A percentile compares a stretch with the other conserved stretches of the same genome.
These are phyloP conservation scores for Ailuropoda melanoleuca DNA, from an alignment of 2,113 vertebrate species.

Conservation along the genomic window DNA sequence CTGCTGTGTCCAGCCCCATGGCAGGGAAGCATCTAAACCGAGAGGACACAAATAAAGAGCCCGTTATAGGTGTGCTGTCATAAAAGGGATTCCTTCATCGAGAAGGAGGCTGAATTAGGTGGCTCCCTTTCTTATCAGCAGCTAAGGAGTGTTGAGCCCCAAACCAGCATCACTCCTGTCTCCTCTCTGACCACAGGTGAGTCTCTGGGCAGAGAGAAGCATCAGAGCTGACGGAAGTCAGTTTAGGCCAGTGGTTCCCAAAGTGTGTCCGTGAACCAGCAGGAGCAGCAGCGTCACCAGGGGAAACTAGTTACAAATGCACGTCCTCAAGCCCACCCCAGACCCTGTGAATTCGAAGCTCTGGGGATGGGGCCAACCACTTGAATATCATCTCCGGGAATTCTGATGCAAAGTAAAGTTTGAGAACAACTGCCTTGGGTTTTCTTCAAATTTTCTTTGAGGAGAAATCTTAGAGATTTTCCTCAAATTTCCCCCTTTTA, in stretches of 20 bases:
- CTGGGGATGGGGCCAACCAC: rapidly evolving
- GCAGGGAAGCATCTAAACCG: not conserved
- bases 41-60: not conserved
- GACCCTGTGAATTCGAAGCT: not conserved
- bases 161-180: too few relatives aligned
- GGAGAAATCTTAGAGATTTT: not conserved
- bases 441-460: not conserved
- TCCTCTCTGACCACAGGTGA: not conserved
- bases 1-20: not conserved
- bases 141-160: not conserved
- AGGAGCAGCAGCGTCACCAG: not conserved
- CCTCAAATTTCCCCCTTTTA: not conserved
- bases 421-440: not conserved
- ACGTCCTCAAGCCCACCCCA: not conserved
- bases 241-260: not conserved
- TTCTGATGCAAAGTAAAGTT: not conserved
- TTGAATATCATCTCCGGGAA: not conserved
- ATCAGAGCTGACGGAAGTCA: not conserved
- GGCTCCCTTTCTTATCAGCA: not conserved
- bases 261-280: not conserved
- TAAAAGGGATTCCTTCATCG: not conserved
- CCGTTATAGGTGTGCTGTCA: not conserved
- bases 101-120: not conserved
- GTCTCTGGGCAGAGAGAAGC: not conserved
- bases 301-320: not conserved